phyloP scores from a whole-genome alignment of 2,797 vertebrate species.

The Pristis pectinata region DNA sequence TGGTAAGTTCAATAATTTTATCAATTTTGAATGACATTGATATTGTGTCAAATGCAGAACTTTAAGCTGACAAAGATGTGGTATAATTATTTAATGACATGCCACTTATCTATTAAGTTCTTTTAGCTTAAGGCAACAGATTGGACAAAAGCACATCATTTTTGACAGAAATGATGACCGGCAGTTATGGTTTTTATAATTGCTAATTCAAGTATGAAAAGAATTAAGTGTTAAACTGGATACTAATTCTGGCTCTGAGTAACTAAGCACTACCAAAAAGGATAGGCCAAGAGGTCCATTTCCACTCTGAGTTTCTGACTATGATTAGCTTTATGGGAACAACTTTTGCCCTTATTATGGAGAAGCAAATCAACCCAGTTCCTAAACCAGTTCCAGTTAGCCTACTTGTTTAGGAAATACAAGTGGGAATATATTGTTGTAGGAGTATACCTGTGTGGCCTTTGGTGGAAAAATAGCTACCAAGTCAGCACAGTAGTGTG shows the following conservation, averaged over 20 bases:
- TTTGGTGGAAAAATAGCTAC: neutral
- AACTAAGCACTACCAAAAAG: neutral
- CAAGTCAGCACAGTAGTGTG: no score
- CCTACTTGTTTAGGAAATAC: no score
- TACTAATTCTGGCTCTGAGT: neutral
- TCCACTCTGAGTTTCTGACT: neutral
- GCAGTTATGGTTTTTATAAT: neutral
- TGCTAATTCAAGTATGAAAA: neutral
- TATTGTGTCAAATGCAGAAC: neutral
- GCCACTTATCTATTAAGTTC: no score
- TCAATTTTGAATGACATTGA: neutral
- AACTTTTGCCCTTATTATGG: neutral
- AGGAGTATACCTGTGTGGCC: neutral
- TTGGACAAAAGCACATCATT: neutral
- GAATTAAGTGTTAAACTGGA: neutral
- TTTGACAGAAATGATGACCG: neutral
- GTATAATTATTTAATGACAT: neutral
- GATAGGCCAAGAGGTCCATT: neutral
- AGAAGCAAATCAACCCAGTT: neutral
- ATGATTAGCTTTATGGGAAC: no score
- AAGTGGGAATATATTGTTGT: neutral
- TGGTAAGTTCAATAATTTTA: constrained; percentile 16
- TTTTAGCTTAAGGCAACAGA: neutral
- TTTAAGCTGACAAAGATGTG: neutral
- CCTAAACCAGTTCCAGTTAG: neutral